Base-by-base conservation (phyloP, 2,888 invertebrate species). In the Machimus atricapillus region DNA sequence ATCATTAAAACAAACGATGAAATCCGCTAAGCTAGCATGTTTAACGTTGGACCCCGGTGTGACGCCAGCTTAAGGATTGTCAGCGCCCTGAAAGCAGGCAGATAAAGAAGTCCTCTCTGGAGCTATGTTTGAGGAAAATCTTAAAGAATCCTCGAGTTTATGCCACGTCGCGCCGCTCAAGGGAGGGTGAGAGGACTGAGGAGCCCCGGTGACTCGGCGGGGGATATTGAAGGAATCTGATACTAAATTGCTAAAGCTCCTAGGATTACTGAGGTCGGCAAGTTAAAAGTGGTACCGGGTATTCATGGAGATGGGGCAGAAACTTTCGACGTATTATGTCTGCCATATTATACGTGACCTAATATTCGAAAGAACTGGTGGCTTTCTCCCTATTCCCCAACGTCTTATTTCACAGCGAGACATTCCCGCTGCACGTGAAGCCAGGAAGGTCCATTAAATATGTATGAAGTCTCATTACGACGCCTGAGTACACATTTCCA, bases 381-480 rank as follows among this genome's bases (percentile, higher is more conserved):
- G 46, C 81, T 66, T 19, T 19, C 82, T 23, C 46, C 66, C 37
- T 82, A 82, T 82, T 81, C 81, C 87, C 81, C 7, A 82, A 76
- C 74, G 87, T 87, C 40, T 81, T 82, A 87, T 87, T 87, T 87
- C 66, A 73, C 16, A 43, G 34, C 73, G 58, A 82, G 82, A 58
- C 74, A 66, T 81, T 81, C 58, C 14, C 46, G 79, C 46, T 77
- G 74, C 81, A 73, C 87, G 81, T 87, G 81, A 87, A 81, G 40
- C 56, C 46, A 87, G 85, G 77, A 78, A 58, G 85, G 77, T 87
- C 77, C 78, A 85, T 87, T 87, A 87, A 87, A 85, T 87, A 78
- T 87, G 85, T 85, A 85, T 77, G 87, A 87, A 85, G 77, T 43
- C 87, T 87, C 87, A 87, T 87, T 87, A 87, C 87, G 87, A 78